Evolutionary conservation across 2,888 invertebrate genomes (phyloP).

Genomic region (Phalangium opilio): DNA sequence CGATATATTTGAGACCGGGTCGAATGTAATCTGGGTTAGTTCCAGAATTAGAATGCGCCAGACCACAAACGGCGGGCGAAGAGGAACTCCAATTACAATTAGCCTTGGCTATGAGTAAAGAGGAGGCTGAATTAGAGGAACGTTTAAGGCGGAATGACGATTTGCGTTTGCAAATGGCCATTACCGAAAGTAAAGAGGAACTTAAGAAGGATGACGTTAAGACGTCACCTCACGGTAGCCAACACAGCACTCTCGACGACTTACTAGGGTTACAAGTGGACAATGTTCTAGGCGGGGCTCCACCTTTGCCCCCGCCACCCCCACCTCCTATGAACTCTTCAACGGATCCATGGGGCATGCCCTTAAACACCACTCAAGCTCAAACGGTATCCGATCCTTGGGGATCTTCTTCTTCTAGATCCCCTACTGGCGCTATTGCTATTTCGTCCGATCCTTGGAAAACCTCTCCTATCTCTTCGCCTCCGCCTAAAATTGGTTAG

Average conservation of each 20-base stretch:
- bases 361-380: not conserved
- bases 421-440: conserved; percentile 14
- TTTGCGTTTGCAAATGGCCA: conserved; percentile 62
- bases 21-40: too few relatives aligned
- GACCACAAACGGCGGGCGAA: conserved; percentile 92
- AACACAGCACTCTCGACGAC: not conserved
- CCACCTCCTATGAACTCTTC: not conserved
- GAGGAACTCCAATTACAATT: conserved; percentile 95
- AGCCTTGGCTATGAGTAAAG: conserved; percentile 94
- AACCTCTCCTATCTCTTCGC: too few relatives aligned
- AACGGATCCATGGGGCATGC: conserved; percentile 1
- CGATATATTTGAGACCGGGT: not conserved
- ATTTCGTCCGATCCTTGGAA: too few relatives aligned
- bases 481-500: too few relatives aligned
- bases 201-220: conserved; percentile 9
- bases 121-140: conserved; percentile 95
- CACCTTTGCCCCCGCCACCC: too few relatives aligned
- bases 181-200: conserved; percentile 85
- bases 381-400: not conserved
- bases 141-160: conserved; percentile 86
- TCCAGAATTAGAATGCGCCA: conserved; percentile 69
- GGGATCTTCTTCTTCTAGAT: not conserved
- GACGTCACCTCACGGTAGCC: not conserved
- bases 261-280: not conserved
- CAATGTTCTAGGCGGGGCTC: not conserved